Base-by-base conservation (phyloP, 2,888 invertebrate genomes). In the Campaea margaritaria region DNA sequence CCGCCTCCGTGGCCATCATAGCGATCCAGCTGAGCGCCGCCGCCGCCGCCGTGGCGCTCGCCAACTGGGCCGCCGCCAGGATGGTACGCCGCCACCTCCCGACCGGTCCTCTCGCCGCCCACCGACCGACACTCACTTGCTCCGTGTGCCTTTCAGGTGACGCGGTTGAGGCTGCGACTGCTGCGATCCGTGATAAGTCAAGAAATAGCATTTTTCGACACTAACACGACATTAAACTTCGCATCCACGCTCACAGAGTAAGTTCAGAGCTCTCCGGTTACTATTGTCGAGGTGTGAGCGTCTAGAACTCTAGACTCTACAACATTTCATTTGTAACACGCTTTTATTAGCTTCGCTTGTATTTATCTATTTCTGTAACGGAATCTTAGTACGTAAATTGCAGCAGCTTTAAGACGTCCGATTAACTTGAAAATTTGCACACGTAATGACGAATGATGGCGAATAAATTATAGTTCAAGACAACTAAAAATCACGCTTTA, bases 121-220 rank as follows among this genome's bases (percentile, higher is more conserved):
- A 3, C n/a, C 3, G 10, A 36, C 5, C n/a, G 36, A 36, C 12
- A 36, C 12, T n/a, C 11, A n/a, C 36, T n/a, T n/a, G n/a, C n/a
- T 36, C 36, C 10, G 12, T 36, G 5, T 31, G 2, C 31, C 36
- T 36, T n/a, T 45, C 86, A 94, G 91, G 93, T 94, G 38, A 92
- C 91, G 0, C 86, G 95, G 46, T 87, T 96, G n/a, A 90, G 96
- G 4, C 86, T 91, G 69, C 85, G 91, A 63, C 93, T 95, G 61
- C 85, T 96, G n/a, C 87, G 93, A 41, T 89, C 95, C 0, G 94
- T 95, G 11, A 82, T 96, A n/a, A 88, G 95, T 0, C 96, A 96
- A 74, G 96, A 96, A 72, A 95, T 96, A 75, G 93, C 94, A 1
- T 96, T 95, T 94, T 96, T 95, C 73, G 96, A 96, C 76, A 95